Conservation (phyloP, 2,888 invertebrate genomes). For the Chymomyza procnemis region DNA sequence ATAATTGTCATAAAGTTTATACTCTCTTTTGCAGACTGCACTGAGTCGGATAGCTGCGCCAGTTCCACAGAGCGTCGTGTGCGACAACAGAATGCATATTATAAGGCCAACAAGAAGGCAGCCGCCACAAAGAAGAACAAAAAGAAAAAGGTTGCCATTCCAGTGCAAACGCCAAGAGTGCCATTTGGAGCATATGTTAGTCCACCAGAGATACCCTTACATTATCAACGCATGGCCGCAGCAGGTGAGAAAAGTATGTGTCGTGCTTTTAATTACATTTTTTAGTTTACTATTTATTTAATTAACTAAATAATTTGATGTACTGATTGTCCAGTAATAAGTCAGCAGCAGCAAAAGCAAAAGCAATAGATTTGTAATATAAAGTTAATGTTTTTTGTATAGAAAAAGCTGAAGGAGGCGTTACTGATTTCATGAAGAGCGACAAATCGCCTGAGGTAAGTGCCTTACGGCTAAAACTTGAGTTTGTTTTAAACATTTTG, state of each 20-base stretch:
- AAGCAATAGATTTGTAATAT: not conserved
- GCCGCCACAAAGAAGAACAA: slow-evolving; percentile 86
- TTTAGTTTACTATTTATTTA: not conserved
- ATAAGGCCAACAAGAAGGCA: slow-evolving; percentile 84
- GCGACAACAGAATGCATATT: slow-evolving; percentile 81
- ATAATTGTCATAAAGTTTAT: too few relatives aligned
- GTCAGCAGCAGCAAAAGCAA: too few relatives aligned
- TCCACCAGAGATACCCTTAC: slow-evolving; percentile 83
- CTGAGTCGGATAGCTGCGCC: slow-evolving; percentile 93
- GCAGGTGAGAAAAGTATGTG: slow-evolving; percentile 77
- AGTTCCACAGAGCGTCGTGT: slow-evolving; percentile 80
- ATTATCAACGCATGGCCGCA: slow-evolving; percentile 79
- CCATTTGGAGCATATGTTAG: slow-evolving; percentile 84
- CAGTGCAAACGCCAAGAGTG: slow-evolving; percentile 91
- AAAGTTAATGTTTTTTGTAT: not conserved
- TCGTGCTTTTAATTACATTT: slow-evolving; percentile 40
- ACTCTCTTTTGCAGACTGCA: slow-evolving; percentile 80
- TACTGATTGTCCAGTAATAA: too few relatives aligned
- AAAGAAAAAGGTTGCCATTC: slow-evolving; percentile 87
- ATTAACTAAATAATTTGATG: not conserved
- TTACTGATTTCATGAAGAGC: slow-evolving; percentile 66
- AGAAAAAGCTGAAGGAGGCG: slow-evolving; percentile 64
- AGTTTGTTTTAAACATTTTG: too few relatives aligned
- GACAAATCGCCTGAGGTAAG: slow-evolving; percentile 73
- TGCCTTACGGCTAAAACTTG: not conserved